Evolutionary conservation across 2,888 invertebrate species (phyloP), one percentile per base, ranked within the genome.

Genomic region (Caenorhabditis virilis): DNA sequence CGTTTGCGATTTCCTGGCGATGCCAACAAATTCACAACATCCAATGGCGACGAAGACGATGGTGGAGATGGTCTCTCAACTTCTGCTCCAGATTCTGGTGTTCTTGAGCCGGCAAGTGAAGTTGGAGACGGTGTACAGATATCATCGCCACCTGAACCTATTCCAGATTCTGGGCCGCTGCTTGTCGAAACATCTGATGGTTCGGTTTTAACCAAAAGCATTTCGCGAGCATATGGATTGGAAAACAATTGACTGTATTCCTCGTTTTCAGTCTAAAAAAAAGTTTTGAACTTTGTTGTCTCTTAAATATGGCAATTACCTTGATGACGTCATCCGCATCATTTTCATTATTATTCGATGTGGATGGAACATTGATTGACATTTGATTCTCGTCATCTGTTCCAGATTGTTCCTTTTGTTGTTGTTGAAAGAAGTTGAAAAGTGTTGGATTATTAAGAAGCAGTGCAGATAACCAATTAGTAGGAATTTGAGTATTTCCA

Each of bases 131-230:
- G 26, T 39, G 49, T 49, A n/a, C 7, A 49, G 3, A 36, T 51
- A n/a, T 60, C 59, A 18, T 51, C 60, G 13, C 52, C 65, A 25
- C 23, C 42, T 16, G 69, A 69, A 13, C 57, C 51, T 20, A 66
- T 64, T 53, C 68, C 72, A 1, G 72, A 72, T 38, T 72, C 72
- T 23, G 65, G 61, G 2, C 67, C 72, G 20, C 60, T 62, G 39
- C 41, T 46, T 22, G 42, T 42, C 49, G 50, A 20, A 11, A 58
- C 57, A n/a, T 56, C 64, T 1, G 27, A 45, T 27, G 26, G 36
- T 39, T 72, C 72, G 5, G 64, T 72, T 18, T 36, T 36, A 2
- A 72, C 69, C 1, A 50, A 45, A 4, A 66, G 50, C 33, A 59
- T 49, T 23, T 48, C 38, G 15, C 45, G 2, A 2, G 45, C 45